Base-by-base conservation (phyloP, 2,113 vertebrate species). In the Oryzias javanicus region DNA sequence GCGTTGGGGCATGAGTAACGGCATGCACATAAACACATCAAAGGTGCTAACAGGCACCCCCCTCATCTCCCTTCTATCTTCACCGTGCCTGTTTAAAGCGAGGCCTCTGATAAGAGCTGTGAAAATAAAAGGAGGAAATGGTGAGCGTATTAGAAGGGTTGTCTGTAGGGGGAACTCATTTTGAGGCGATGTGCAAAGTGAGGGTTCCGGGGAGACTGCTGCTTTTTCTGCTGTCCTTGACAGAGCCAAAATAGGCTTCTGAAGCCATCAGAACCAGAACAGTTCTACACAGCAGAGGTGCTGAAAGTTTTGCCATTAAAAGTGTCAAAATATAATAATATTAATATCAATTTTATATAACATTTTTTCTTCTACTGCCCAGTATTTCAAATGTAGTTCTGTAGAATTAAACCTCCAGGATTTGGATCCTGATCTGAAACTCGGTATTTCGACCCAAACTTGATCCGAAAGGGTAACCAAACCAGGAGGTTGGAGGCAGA, bases 91-190 rank as follows among this genome's bases (percentile, higher is more conserved):
- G 58, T 48, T 71, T 72, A 14, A 49, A 68, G 74, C 16, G 16
- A 65, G 58, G 42, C 3, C 54, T 69, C 67, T 42, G 82, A 86
- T 83, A 76, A 88, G 76, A 72, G 59, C 3, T 19, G 49, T 3
- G 14, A 13, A 50, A 48, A 42, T 49, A 47, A 17, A 64, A 72
- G 44, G 22, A 69, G 63, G 72, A 69, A 4, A 17, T 27, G 42
- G 49, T 57, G 40, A 49, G 60, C 59, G 60, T 20, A 42, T 55
- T 58, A 70, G 27, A 68, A 44, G 15, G 40, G 47, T 24, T 20
- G 19, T 44, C 20, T 50, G 7, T 68, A n/a, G 49, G 44, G 17
- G 47, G 53, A 53, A 55, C 35, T 10, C 57, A 25, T 16, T 53
- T 50, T 60, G 57, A 40, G 35, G 29, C 18, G 55, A 19, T 22